Percentiles rank a stretch among this genome's conserved stretches.
These are phyloP conservation scores for Andinoacara biseriatus DNA, from an alignment of 2,113 vertebrate genomes.

Conservation along the genomic window DNA sequence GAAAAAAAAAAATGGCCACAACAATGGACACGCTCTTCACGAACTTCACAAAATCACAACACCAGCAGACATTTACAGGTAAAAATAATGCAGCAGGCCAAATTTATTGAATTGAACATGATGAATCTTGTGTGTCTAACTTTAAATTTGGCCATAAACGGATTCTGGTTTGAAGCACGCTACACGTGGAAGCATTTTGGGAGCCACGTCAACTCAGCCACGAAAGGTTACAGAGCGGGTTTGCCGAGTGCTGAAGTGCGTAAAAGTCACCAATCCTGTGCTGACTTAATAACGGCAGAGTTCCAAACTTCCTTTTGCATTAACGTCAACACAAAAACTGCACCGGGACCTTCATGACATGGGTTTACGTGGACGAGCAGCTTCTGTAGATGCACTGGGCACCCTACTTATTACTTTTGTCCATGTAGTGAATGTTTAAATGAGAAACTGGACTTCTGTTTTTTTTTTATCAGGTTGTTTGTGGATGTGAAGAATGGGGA, in stretches of 20 bases:
- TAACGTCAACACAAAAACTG: neutral
- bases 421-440: neutral
- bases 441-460: neutral
- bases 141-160: fast-evolving
- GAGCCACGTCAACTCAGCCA: too few species aligned
- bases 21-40: slow-evolving; percentile 82
- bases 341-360: neutral
- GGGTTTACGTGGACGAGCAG: fast-evolving
- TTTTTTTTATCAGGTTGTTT: slow-evolving; percentile 83
- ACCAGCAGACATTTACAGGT: slow-evolving; percentile 95
- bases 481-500: slow-evolving; percentile 97
- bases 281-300: fast-evolving
- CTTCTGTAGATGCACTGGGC: neutral
- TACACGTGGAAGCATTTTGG: too few species aligned
- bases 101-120: too few species aligned
- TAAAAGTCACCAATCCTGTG: neutral
- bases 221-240: too few species aligned
- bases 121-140: neutral
- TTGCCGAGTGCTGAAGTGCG: too few species aligned
- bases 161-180: neutral
- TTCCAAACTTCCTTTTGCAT: neutral
- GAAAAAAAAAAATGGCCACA: slow-evolving; percentile 90
- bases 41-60: slow-evolving; percentile 89
- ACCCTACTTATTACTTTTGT: neutral
- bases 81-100: neutral